phyloP scores from a whole-genome alignment of 2,797 vertebrate genomes.

The Phoxinus dragarum region DNA sequence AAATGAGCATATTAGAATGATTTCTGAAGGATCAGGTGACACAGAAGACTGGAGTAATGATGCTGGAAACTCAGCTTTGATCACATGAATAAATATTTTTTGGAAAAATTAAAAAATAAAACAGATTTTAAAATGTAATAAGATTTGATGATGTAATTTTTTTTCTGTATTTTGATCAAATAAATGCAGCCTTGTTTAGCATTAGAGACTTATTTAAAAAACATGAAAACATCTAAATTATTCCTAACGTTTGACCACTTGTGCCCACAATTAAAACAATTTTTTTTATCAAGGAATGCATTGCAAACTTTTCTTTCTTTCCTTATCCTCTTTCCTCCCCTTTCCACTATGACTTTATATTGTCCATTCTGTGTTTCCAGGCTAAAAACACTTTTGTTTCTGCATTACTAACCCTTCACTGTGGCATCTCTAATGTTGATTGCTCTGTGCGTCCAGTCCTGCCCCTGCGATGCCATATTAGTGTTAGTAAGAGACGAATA shows the following conservation, averaged over 20 bases:
- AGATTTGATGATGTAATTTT: background rate
- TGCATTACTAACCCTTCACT: slow-evolving; percentile 26
- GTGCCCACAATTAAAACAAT: no score
- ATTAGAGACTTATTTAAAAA: background rate
- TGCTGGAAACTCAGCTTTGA: background rate
- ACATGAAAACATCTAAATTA: background rate
- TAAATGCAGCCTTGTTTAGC: background rate
- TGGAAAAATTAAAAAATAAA: background rate
- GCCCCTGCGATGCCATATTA: slow-evolving; percentile 39
- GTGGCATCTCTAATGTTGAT: slow-evolving; percentile 30
- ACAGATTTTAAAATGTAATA: background rate
- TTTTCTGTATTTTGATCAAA: background rate
- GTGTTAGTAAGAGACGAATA: slow-evolving; percentile 29
- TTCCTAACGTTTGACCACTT: background rate
- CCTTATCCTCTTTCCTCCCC: background rate
- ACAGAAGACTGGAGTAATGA: background rate
- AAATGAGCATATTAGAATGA: background rate
- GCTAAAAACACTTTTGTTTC: slow-evolving; percentile 7
- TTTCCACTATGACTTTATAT: background rate
- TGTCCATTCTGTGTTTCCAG: background rate
- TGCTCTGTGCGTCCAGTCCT: slow-evolving; percentile 29
- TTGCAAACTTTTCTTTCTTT: background rate
- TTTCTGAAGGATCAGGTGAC: background rate
- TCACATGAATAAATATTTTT: background rate
- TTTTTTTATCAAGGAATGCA: background rate